Base-by-base conservation (phyloP, 1,140 invertebrate genomes). In the Drosophila kikkawai region DNA sequence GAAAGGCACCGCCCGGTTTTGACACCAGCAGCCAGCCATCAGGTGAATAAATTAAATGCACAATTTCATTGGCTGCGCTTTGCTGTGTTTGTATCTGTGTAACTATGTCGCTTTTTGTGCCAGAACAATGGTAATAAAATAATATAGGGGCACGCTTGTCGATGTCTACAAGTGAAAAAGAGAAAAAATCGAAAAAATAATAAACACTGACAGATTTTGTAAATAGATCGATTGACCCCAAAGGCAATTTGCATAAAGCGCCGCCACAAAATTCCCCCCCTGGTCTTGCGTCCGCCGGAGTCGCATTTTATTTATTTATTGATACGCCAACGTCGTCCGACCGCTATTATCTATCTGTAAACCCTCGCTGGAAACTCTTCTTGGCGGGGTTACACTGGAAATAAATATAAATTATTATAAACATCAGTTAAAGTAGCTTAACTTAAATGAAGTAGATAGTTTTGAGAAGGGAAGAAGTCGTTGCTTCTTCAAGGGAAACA, bases 221-320 rank as follows among this genome's bases (percentile, higher is more conserved):
- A 90, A 78, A 75, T 88, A 80, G 81, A 81, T 83, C 77, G 77
- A 78, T 84, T 75, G 64, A 75, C 68, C 82, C 68, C 57, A 77
- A 65, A 57, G 75, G 67, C 45, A 68, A 81, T 88, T 88, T 76
- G 71, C 78, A 88, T 85, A 88, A 81, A 85, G 77, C 56, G 71
- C 37, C 58, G 59, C 59, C 59, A 65, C 63, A 67, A 66, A 66
- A 66, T 53, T 76, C 60, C 59, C 65, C 65, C 61, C 50, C 55
- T 55, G 63, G 41, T 26, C 47, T 64, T 70, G 19, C 55, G 29
- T 51, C 56, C 42, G 61, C 55, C 41, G 51, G 59, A 66, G 65
- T 51, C 55, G 53, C 41, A 71, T 81, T 90, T 90, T 75, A 70
- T 88, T 90, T 84, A 80, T 84, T 81, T 88, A 88, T 88, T 75